Percentiles rank a stretch among this genome's conserved stretches.
Evolutionary conservation across 2,888 invertebrate species (phyloP).

Genomic region (Cremastobaeus sp.): DNA sequence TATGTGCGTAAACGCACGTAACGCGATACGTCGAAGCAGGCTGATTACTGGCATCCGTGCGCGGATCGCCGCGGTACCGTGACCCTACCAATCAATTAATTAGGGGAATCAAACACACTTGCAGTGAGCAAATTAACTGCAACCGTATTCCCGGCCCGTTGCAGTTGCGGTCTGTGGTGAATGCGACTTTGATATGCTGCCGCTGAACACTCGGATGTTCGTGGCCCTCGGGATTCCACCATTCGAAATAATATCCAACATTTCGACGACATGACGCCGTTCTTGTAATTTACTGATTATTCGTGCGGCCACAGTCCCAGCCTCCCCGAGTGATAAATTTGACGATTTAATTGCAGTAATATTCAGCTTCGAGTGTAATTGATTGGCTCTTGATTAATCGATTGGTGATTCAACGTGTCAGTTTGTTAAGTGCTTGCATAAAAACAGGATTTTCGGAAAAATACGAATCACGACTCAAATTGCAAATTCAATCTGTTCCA

Average conservation of each 20-base stretch:
- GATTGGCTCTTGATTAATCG: no score
- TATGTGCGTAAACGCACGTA: constrained; percentile 65
- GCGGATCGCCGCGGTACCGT: constrained; percentile 66
- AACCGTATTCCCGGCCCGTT: constrained; percentile 74
- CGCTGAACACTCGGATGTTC: constrained; percentile 20
- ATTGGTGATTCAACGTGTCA: no score
- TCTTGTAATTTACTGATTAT: constrained; percentile 37
- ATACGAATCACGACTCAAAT: no score
- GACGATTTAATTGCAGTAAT: no score
- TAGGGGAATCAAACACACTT: constrained; percentile 79
- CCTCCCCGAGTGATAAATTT: no score
- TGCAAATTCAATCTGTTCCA: no score
- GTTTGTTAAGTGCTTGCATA: no score
- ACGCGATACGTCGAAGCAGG: constrained; percentile 67
- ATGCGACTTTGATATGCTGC: constrained; percentile 52
- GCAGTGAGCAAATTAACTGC: constrained; percentile 79
- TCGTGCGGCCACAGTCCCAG: no score
- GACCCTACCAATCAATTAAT: constrained; percentile 78
- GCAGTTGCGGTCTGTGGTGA: constrained; percentile 72
- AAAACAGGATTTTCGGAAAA: no score
- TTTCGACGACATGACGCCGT: constrained; percentile 24
- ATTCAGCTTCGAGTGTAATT: no score
- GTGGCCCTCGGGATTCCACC: constrained; percentile 14
- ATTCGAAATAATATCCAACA: constrained; percentile 33
- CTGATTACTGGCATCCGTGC: constrained; percentile 76